These are phyloP conservation scores for Phoenoteleia sp. DNA, from an alignment of 2,888 invertebrate genomes.

Conservation along the genomic window DNA sequence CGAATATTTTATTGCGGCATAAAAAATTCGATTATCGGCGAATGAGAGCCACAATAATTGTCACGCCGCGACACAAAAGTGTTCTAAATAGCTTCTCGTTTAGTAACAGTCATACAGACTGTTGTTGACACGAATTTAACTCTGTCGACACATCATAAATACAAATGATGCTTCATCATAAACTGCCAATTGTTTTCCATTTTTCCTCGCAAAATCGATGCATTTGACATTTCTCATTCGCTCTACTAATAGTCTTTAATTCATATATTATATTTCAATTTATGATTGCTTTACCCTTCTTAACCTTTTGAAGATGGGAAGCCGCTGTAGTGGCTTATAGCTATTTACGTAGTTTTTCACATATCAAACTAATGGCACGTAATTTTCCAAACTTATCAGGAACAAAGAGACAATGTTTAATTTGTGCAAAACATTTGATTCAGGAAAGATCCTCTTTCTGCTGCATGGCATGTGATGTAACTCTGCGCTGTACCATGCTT, in stretches of 20 bases:
- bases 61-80: slow-evolving; percentile 13
- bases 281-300: no score
- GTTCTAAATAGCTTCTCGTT: background rate
- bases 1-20: slow-evolving; percentile 9
- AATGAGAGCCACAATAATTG: slow-evolving; percentile 1
- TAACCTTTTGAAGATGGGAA: no score
- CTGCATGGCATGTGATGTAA: no score
- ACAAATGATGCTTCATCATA: slow-evolving; percentile 41
- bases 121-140: slow-evolving; percentile 55
- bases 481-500: no score
- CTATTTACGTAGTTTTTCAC: no score
- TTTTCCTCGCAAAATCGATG: slow-evolving; percentile 11
- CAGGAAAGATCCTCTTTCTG: no score
- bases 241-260: slow-evolving; percentile 6
- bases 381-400: no score
- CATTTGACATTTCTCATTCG: slow-evolving; percentile 14
- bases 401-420: no score
- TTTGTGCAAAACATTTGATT: no score
- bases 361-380: no score
- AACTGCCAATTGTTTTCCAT: slow-evolving; percentile 30
- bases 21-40: slow-evolving; percentile 30
- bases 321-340: no score
- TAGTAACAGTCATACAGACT: background rate
- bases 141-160: slow-evolving; percentile 42
- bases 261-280: slow-evolving; percentile 2